Evolutionary conservation across 2,113 vertebrate species (phyloP).

Genomic region (Anarrhichthys ocellatus): DNA sequence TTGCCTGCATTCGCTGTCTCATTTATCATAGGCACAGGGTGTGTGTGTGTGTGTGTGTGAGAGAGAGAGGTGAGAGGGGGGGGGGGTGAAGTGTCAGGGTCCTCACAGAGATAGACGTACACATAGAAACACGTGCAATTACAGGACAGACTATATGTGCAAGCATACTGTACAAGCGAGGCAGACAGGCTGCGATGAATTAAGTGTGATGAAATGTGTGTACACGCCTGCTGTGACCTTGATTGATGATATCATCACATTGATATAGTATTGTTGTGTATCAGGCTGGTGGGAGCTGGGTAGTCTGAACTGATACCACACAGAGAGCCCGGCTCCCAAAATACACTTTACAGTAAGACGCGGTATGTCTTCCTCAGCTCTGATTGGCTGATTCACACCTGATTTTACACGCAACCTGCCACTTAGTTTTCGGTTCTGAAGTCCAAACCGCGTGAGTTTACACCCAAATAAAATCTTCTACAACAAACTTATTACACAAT

Average conservation of each 20-base stretch:
- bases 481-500: neutral
- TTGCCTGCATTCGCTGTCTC: constrained; percentile 72
- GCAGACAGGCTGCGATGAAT: constrained; percentile 41
- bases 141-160: constrained; percentile 34
- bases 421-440: neutral
- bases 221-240: constrained; percentile 55
- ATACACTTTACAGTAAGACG: neutral
- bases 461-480: neutral
- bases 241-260: constrained; percentile 73
- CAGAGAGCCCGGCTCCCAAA: neutral
- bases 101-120: constrained; percentile 51
- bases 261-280: constrained; percentile 54
- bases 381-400: constrained; percentile 26
- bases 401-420: neutral
- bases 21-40: constrained; percentile 71
- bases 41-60: neutral
- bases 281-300: constrained; percentile 19
- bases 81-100: constrained; percentile 35
- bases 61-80: neutral
- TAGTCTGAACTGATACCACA: neutral
- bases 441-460: neutral
- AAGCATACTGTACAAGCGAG: constrained; percentile 35
- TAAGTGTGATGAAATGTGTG: constrained; percentile 62
- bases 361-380: constrained; percentile 1
- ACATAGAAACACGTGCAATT: constrained; percentile 47